Conservation (phyloP, 2,888 invertebrate species). For the Dromius quadrimaculatus region DNA sequence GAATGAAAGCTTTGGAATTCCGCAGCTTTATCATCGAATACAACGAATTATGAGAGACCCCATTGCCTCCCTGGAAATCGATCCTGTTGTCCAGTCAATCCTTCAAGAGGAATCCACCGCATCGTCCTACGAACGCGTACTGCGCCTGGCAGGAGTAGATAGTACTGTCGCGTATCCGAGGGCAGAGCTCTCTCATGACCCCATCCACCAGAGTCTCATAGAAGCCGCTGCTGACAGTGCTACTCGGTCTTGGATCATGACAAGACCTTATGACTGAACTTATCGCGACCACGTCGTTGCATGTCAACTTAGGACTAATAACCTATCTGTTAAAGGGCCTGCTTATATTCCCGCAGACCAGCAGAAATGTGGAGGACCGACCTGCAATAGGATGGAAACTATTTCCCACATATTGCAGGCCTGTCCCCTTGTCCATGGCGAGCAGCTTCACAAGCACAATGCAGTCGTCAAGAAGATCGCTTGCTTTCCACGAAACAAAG, state of each 20-base stretch:
- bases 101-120: neutral
- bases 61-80: neutral
- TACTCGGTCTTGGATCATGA: neutral
- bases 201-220: no score
- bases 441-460: conserved; percentile 32
- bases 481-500: neutral
- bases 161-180: neutral
- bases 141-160: conserved; percentile 1
- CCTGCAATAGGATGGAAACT: neutral
- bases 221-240: neutral
- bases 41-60: neutral
- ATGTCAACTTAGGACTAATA: neutral
- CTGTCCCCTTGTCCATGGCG: neutral
- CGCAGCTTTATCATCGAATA: neutral
- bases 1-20: neutral
- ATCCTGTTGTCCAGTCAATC: neutral
- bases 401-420: neutral
- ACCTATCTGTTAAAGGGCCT: neutral
- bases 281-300: conserved; percentile 6
- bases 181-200: no score
- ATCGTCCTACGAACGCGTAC: neutral
- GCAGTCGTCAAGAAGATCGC: conserved; percentile 20
- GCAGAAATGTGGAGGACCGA: neutral
- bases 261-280: neutral
- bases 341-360: neutral